Evolutionary conservation across 92 coral and sea anemone genomes (phyloP).

Genomic region (Metridium senile): DNA sequence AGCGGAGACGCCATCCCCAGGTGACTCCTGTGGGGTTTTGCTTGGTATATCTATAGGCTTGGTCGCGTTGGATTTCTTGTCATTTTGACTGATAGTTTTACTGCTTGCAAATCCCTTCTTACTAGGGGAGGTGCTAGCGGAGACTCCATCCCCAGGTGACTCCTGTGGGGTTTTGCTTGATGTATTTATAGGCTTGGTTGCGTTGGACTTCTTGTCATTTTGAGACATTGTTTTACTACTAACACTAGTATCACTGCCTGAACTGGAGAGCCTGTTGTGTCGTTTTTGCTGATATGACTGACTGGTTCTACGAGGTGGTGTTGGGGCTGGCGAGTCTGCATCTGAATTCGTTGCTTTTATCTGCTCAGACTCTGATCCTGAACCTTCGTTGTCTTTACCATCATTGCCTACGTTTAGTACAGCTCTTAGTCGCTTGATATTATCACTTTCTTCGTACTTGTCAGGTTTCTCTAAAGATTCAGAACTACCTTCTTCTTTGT

Average conservation of each 20-base stretch:
- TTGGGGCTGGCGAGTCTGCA: slow-evolving; percentile 16
- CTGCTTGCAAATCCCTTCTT: slow-evolving; percentile 3
- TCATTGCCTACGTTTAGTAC: slow-evolving; percentile 66
- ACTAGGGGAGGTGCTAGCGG: slow-evolving; percentile 31
- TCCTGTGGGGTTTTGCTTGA: slow-evolving; percentile 16
- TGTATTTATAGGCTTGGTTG: slow-evolving; percentile 15
- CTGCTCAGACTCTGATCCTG: slow-evolving; percentile 17
- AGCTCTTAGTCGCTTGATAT: slow-evolving; percentile 65
- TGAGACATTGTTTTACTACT: background rate
- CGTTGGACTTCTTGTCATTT: background rate
- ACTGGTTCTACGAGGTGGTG: slow-evolving; percentile 20
- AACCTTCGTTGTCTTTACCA: slow-evolving; percentile 6
- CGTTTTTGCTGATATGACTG: slow-evolving; percentile 3
- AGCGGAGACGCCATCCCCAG: slow-evolving; percentile 5
- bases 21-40: slow-evolving; percentile 1
- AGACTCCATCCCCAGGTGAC: slow-evolving; percentile 4
- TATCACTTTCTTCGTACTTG: slow-evolving; percentile 77
- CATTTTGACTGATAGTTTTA: background rate
- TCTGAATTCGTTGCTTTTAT: slow-evolving; percentile 2
- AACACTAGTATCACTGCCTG: slow-evolving; percentile 13
- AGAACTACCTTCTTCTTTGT: slow-evolving; percentile 32
- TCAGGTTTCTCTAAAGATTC: slow-evolving; percentile 41
- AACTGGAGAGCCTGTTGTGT: slow-evolving; percentile 20
- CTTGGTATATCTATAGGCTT: slow-evolving; percentile 25
- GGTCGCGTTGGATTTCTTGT: background rate